A percentile compares a stretch with the other conserved stretches of the same genome.
phyloP scores from a whole-genome alignment of 2,888 invertebrate species.

The Microchrysa polita region DNA sequence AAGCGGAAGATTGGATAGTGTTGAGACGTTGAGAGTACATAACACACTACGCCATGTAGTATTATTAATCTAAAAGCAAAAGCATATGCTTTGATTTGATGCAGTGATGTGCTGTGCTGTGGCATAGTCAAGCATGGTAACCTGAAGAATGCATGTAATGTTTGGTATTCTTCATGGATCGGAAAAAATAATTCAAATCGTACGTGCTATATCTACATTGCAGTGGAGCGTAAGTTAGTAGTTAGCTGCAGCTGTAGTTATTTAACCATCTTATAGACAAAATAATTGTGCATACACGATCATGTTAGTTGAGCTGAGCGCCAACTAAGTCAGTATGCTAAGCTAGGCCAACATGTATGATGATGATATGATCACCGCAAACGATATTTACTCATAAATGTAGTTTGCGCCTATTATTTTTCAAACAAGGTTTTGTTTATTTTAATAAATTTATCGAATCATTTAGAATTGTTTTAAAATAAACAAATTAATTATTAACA shows the following conservation, averaged over 20 bases:
- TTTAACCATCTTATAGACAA: too few species aligned
- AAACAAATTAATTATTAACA: not conserved
- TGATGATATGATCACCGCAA: constrained; percentile 25
- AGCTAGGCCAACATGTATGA: too few species aligned
- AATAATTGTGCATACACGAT: constrained; percentile 22
- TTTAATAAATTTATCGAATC: not conserved
- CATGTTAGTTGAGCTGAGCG: constrained; percentile 10
- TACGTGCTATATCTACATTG: too few species aligned
- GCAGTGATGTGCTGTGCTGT: too few species aligned
- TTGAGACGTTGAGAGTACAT: too few species aligned
- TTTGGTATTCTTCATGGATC: constrained; percentile 13
- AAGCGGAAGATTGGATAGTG: constrained; percentile 23
- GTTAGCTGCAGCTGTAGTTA: too few species aligned
- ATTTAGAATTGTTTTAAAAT: too few species aligned
- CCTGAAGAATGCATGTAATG: not conserved
- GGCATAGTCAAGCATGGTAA: not conserved
- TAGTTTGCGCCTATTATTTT: not conserved
- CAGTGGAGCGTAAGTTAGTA: not conserved
- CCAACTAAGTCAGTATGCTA: constrained; percentile 44
- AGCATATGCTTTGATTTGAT: too few species aligned
- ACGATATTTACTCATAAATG: not conserved
- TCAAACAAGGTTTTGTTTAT: not conserved
- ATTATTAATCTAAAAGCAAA: too few species aligned
- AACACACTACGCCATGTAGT: too few species aligned
- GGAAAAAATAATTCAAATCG: too few species aligned